phyloP scores from a whole-genome alignment of 2,797 vertebrate genomes.

The Kryptolebias ocellatus region DNA sequence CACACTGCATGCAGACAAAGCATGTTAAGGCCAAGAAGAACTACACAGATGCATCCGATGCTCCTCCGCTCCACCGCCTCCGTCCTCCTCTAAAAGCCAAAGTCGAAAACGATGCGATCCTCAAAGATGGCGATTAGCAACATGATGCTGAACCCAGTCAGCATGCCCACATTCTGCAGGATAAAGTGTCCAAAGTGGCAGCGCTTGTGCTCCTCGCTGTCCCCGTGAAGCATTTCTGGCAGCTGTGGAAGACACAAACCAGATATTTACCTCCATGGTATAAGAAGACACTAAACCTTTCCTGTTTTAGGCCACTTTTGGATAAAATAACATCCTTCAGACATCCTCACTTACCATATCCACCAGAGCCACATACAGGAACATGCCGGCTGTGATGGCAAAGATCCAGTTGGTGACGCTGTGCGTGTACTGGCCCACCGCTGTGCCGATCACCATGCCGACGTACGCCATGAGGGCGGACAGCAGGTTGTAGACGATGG shows the following conservation, averaged over 20 bases:
- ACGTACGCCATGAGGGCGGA: slow-evolving; percentile 98
- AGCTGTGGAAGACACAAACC: slow-evolving; percentile 78
- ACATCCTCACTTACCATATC: slow-evolving; percentile 88
- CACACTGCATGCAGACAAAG: slow-evolving; percentile 67
- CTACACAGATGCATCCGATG: slow-evolving; percentile 37
- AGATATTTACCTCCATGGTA: too few species aligned
- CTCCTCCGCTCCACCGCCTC: slow-evolving; percentile 2
- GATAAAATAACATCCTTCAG: too few species aligned
- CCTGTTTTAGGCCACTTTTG: too few species aligned
- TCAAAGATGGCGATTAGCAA: slow-evolving; percentile 98
- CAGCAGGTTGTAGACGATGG: slow-evolving; percentile 95
- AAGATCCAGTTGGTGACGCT: slow-evolving; percentile 98
- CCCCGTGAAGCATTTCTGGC: slow-evolving; percentile 97
- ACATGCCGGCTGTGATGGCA: slow-evolving; percentile 97
- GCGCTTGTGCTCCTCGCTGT: slow-evolving; percentile 93
- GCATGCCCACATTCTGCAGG: slow-evolving; percentile 94
- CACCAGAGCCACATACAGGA: slow-evolving; percentile 97
- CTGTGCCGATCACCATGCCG: slow-evolving; percentile 95
- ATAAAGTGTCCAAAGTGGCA: slow-evolving; percentile 93
- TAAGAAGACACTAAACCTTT: too few species aligned
- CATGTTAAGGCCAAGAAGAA: slow-evolving; percentile 64
- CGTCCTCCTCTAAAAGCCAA: slow-evolving; percentile 84
- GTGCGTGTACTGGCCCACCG: slow-evolving; percentile 94
- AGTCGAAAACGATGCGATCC: slow-evolving; percentile 93
- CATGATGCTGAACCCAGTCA: slow-evolving; percentile 97